Conservation (phyloP, 2,797 vertebrate genomes). For the Mustela erminea region DNA sequence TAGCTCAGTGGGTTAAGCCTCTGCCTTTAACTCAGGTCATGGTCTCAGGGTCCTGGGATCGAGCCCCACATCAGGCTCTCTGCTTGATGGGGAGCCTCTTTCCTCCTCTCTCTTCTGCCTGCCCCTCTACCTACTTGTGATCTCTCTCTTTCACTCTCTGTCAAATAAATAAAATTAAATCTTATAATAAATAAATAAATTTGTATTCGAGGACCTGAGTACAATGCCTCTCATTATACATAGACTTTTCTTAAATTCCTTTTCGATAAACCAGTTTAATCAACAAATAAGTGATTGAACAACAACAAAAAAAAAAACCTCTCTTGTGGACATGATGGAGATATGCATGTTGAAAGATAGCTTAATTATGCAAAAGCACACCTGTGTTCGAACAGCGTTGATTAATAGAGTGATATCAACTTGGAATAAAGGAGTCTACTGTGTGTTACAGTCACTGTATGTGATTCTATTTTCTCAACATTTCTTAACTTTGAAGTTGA, state of each 20-base stretch:
- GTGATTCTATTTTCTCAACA: neutral
- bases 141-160: too few species aligned
- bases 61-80: too few species aligned
- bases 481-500: neutral
- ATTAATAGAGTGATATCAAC: neutral
- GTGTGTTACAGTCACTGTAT: neutral
- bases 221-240: neutral
- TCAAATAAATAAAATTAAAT: too few species aligned
- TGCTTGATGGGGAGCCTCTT: too few species aligned
- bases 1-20: too few species aligned
- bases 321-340: neutral
- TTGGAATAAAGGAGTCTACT: neutral
- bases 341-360: neutral
- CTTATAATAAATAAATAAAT: neutral
- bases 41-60: too few species aligned
- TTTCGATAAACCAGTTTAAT: neutral
- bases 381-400: neutral
- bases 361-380: neutral
- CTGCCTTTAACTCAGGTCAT: too few species aligned
- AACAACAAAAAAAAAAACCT: neutral
- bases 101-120: too few species aligned
- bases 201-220: neutral
- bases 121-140: too few species aligned
- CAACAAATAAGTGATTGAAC: neutral
- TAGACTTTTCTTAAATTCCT: neutral